Evolutionary conservation across 2,888 invertebrate species (phyloP).

Genomic region (Philereme transversata): DNA sequence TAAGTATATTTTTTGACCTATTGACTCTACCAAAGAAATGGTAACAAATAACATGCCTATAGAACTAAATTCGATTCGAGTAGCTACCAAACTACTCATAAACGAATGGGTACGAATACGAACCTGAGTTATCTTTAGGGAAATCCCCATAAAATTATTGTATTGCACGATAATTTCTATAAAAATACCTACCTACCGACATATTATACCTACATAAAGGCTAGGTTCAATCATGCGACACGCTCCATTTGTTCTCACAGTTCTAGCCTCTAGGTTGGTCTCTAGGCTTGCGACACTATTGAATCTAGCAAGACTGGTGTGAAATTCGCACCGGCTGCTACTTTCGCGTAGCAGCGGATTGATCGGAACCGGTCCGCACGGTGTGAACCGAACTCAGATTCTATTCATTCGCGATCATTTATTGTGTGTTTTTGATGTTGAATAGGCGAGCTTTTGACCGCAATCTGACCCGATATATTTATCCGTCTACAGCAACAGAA

Average conservation of each 20-base stretch:
- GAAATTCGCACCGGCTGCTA: constrained; percentile 75
- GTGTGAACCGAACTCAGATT: constrained; percentile 19
- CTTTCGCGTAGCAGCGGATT: constrained; percentile 75
- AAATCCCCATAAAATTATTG: too few relatives aligned
- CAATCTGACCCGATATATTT: constrained; percentile 6
- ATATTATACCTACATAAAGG: constrained; percentile 35
- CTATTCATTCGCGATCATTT: constrained; percentile 25
- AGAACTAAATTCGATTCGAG: too few relatives aligned
- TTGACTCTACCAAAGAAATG: too few relatives aligned
- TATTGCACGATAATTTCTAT: too few relatives aligned
- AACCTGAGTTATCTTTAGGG: too few relatives aligned
- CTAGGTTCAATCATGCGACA: constrained; percentile 50
- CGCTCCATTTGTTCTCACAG: constrained; percentile 68
- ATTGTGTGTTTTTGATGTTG: constrained; percentile 15
- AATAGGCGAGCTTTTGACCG: constrained; percentile 18
- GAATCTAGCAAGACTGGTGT: constrained; percentile 68
- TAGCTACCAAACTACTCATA: too few relatives aligned
- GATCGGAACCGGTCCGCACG: constrained; percentile 71
- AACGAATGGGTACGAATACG: too few relatives aligned
- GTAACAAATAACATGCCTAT: too few relatives aligned
- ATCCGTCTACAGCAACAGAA: too few relatives aligned
- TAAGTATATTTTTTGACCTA: too few relatives aligned
- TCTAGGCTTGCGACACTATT: constrained; percentile 67
- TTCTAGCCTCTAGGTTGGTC: constrained; percentile 48
- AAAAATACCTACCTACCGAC: not conserved